Percentiles rank a stretch among this genome's conserved stretches.
phyloP scores from a whole-genome alignment of 1,140 invertebrate genomes.

The Papilio glaucus region DNA sequence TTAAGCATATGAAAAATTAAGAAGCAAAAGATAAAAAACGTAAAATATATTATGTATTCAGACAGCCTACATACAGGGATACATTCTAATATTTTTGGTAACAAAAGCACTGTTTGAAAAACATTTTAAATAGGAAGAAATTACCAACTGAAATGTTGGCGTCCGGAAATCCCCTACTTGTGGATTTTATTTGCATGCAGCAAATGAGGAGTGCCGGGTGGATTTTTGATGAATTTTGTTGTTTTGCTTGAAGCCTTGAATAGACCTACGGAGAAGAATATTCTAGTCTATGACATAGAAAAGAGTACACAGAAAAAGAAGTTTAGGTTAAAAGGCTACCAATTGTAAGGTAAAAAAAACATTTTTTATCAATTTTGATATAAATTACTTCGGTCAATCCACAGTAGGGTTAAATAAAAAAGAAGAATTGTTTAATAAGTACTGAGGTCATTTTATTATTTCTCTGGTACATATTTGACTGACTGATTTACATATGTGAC shows the following conservation, averaged over 20 bases:
- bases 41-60: background rate
- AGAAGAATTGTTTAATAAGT: background rate
- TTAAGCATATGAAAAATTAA: conserved; percentile 12
- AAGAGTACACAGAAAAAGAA: conserved; percentile 24
- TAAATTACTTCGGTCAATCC: no score
- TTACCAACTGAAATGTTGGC: conserved; percentile 61
- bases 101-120: conserved; percentile 34
- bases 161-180: conserved; percentile 68
- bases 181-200: conserved; percentile 80
- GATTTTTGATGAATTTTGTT: conserved; percentile 76
- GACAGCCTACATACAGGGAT: conserved; percentile 62
- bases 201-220: conserved; percentile 77
- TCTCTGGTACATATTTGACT: no score
- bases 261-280: conserved; percentile 77
- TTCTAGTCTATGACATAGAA: conserved; percentile 49
- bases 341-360: conserved; percentile 22
- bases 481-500: no score
- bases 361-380: no score
- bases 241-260: conserved; percentile 75
- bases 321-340: conserved; percentile 19
- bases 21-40: no score
- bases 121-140: conserved; percentile 49
- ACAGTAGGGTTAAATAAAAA: background rate
- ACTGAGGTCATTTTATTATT: background rate
- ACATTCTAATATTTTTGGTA: conserved; percentile 21